phyloP scores from a whole-genome alignment of 2,113 vertebrate genomes.

The Seriola dumerili region DNA sequence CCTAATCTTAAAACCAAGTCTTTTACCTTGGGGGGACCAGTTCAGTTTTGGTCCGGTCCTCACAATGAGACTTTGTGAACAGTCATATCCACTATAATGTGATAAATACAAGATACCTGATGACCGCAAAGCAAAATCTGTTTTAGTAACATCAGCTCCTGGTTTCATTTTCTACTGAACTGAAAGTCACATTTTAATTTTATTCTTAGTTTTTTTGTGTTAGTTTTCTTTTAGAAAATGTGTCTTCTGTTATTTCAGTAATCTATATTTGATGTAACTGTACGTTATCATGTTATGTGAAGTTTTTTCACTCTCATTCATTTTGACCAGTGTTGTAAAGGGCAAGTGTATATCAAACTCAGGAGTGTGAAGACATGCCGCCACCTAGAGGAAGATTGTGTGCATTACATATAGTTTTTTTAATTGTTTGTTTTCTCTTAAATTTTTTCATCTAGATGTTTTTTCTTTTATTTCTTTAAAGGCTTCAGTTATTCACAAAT shows the following conservation, averaged over 20 bases:
- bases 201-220: background rate
- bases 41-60: background rate
- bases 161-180: background rate
- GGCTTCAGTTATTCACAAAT: background rate
- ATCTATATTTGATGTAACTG: background rate
- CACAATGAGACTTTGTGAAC: background rate
- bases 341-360: background rate
- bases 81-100: background rate
- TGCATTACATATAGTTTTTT: constrained; percentile 11
- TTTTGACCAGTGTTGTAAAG: background rate
- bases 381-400: constrained; percentile 28
- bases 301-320: background rate
- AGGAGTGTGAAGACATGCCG: background rate
- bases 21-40: background rate
- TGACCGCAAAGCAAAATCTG: background rate
- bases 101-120: background rate
- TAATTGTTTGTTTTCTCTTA: background rate
- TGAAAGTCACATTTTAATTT: background rate
- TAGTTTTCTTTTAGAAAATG: background rate
- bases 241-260: background rate
- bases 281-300: background rate
- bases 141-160: background rate
- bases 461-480: background rate
- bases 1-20: background rate
- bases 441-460: background rate